Evolutionary conservation across 2,113 vertebrate species (phyloP).

Genomic region (Vicugna pacos): DNA sequence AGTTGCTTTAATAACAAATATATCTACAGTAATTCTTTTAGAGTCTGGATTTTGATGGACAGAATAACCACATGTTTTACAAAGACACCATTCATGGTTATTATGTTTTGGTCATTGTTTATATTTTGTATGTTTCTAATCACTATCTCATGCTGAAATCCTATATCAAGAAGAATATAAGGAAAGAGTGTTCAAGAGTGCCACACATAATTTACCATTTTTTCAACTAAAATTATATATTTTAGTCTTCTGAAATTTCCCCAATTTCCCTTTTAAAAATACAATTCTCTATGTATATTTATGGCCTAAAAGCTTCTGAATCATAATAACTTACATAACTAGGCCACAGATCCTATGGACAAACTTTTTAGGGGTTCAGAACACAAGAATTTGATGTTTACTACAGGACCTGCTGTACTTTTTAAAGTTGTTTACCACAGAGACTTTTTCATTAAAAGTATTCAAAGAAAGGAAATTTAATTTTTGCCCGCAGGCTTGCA

Average conservation of each 20-base stretch:
- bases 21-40: constrained; percentile 38
- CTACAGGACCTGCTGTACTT: background rate
- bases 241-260: background rate
- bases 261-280: background rate
- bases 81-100: constrained; percentile 46
- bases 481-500: background rate
- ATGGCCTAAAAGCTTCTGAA: background rate
- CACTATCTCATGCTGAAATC: background rate
- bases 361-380: background rate
- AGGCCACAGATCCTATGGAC: background rate
- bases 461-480: background rate
- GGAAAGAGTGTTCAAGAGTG: background rate
- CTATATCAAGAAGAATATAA: constrained; percentile 2
- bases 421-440: background rate
- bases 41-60: constrained; percentile 27
- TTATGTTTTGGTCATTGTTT: constrained; percentile 8
- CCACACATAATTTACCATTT: background rate
- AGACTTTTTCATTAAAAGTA: background rate
- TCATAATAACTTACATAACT: background rate
- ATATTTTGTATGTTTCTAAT: constrained; percentile 44
- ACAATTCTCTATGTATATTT: background rate
- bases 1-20: constrained; percentile 58
- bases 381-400: background rate
- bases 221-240: background rate
- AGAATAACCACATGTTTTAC: constrained; percentile 59